Percentiles rank a stretch among this genome's conserved stretches.
Conservation (phyloP, 2,113 vertebrate species). For the Cepphus grylle region DNA sequence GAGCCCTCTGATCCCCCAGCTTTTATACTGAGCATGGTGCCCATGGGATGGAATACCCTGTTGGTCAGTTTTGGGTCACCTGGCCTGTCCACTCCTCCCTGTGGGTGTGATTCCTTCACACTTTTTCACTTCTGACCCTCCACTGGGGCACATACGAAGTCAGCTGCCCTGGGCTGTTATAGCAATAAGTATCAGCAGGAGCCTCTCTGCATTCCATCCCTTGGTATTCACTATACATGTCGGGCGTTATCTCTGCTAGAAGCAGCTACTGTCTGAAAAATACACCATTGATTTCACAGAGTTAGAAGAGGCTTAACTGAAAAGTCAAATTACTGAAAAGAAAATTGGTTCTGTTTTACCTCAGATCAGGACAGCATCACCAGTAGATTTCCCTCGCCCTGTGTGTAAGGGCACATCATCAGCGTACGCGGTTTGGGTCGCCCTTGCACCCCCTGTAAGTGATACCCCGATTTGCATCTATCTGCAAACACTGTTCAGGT, state of each 20-base stretch:
- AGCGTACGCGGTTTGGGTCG: rapidly evolving
- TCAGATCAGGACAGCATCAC: not conserved
- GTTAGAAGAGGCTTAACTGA: not conserved
- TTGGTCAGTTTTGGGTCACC: not conserved
- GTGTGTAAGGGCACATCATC: not conserved
- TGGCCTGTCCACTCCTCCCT: not conserved
- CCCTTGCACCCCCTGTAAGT: not conserved
- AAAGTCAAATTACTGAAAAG: not conserved
- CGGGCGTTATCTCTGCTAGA: not conserved
- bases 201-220: not conserved
- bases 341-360: not conserved
- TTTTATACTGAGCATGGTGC: not conserved
- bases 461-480: not conserved
- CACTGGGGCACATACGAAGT: not conserved
- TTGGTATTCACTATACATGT: not conserved
- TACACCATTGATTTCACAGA: not conserved
- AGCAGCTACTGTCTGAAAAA: not conserved
- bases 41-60: not conserved
- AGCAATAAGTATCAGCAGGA: not conserved
- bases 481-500: not conserved
- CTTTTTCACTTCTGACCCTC: not conserved
- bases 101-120: not conserved
- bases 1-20: not conserved
- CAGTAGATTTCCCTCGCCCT: not conserved
- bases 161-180: too few relatives aligned